phyloP scores from a whole-genome alignment of 2,113 vertebrate species.

The Epinephelus fuscoguttatus region DNA sequence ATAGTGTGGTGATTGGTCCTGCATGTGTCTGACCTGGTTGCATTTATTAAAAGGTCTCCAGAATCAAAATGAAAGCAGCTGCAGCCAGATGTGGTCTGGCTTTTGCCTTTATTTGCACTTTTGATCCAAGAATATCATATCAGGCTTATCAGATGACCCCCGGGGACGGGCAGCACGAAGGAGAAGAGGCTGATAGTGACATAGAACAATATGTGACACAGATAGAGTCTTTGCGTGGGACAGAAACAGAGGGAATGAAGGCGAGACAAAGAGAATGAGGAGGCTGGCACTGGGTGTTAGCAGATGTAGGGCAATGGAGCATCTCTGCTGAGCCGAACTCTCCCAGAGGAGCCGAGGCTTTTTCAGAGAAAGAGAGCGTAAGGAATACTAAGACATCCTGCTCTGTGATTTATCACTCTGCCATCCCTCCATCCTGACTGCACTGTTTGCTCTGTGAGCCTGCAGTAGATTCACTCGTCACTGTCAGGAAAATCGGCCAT shows the following conservation, averaged over 20 bases:
- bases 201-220: background rate
- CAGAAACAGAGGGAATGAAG: constrained; percentile 3
- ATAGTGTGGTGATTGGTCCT: background rate
- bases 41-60: background rate
- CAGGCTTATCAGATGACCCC: background rate
- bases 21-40: background rate
- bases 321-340: constrained; percentile 47
- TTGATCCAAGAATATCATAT: background rate
- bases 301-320: constrained; percentile 72
- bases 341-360: constrained; percentile 48
- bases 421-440: background rate
- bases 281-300: constrained; percentile 33
- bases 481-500: background rate
- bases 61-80: background rate
- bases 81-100: too few relatives aligned
- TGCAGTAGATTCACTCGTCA: constrained; percentile 8
- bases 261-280: constrained; percentile 9
- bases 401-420: background rate
- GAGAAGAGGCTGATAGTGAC: background rate
- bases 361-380: constrained; percentile 44
- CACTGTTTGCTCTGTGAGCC: background rate
- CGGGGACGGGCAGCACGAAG: background rate
- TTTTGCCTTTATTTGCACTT: background rate
- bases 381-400: constrained; percentile 30
- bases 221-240: constrained; percentile 5